Evolutionary conservation across 2,113 vertebrate species (phyloP), one percentile per base, ranked within the genome.

Genomic region (Damaliscus lunatus): DNA sequence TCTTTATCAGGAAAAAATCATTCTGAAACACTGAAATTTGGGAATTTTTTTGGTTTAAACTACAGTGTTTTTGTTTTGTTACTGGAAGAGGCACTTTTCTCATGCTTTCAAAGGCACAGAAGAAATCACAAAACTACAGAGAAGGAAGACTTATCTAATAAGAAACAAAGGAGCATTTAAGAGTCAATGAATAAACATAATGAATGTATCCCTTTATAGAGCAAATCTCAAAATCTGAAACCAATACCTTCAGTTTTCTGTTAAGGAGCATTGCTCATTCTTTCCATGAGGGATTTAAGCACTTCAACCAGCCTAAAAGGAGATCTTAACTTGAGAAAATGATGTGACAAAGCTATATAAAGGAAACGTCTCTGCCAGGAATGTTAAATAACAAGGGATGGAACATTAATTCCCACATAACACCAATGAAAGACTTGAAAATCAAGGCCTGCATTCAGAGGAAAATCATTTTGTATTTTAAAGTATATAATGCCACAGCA

Each of bases 401-500:
- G 36, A 88, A 81, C 50, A 93, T 85, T 82, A 94, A 88, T 87
- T 96, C 40, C 83, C 29, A 97, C 3, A 52, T 40, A 80, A 96
- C 50, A 93, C 59, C 36, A 62, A n/a, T 67, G 29, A 91, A 95
- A 96, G 87, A 91, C 36, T 55, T 97, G n/a, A 94, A 93, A 96
- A 89, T 90, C 77, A 82, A 92, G 96, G 53, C 96, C 36, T 93
- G 59, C 27, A 87, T 93, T 67, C 59, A 89, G 60, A 97, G 33
- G 83, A 91, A 93, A 97, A 86, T 96, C 6, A 80, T 64, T 97
- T 96, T 84, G 46, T 92, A 92, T 87, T 95, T 97, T 93, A 89
- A 82, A 96, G 95, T 87, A 4, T 31, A 53, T 95, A 89, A 91
- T 80, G 87, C 52, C 48, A 78, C 12, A 96, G 53, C 0, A 95